Conservation (phyloP, 1,140 invertebrate genomes). For the Eufriesea mexicana region DNA sequence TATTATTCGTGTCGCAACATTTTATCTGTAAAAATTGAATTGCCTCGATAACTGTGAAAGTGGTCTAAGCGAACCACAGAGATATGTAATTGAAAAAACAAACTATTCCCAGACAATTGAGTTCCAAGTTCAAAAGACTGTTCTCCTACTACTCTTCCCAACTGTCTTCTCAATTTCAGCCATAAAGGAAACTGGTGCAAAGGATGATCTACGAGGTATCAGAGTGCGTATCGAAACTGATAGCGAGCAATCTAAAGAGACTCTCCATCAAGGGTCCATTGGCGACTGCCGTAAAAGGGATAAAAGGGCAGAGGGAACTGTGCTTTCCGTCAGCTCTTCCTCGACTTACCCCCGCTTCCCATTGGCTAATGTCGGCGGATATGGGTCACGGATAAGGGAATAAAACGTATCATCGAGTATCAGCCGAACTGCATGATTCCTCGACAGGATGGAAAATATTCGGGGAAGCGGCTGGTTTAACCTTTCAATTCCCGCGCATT, state of each 20-base stretch:
- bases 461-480: background rate
- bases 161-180: background rate
- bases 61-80: too few species aligned
- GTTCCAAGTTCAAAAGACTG: too few species aligned
- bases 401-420: constrained; percentile 23
- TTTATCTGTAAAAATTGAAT: too few species aligned
- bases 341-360: background rate
- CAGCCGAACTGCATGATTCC: background rate
- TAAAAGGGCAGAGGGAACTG: background rate
- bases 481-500: background rate
- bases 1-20: too few species aligned
- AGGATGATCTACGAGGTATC: background rate
- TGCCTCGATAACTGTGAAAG: too few species aligned
- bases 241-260: constrained; percentile 37
- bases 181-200: constrained; percentile 17
- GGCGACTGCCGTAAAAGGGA: background rate
- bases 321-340: background rate
- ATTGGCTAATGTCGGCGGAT: constrained; percentile 44
- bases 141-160: too few species aligned
- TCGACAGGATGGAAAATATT: background rate
- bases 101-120: too few species aligned
- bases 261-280: background rate
- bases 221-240: constrained; percentile 37
- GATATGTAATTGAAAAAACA: too few species aligned
- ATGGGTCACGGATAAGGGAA: constrained; percentile 37